phyloP scores from a whole-genome alignment of 1,140 invertebrate genomes.

The Metaphire vulgaris region DNA sequence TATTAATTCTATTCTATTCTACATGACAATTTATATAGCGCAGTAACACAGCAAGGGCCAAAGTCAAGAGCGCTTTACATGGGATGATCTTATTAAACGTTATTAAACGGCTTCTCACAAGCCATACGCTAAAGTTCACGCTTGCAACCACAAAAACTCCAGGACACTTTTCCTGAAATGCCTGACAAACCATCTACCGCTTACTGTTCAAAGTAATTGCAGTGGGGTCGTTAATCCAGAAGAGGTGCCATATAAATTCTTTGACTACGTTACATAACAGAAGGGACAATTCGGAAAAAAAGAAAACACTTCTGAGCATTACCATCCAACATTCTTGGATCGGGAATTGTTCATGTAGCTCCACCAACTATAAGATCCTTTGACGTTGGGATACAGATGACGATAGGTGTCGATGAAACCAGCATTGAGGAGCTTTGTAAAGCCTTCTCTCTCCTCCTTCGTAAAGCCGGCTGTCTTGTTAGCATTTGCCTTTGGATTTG shows the following conservation, averaged over 20 bases:
- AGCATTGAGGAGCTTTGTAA: constrained; percentile 69
- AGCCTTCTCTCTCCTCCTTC: constrained; percentile 79
- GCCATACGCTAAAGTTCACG: neutral
- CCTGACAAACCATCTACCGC: neutral
- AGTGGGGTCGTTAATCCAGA: neutral
- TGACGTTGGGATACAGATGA: constrained; percentile 75
- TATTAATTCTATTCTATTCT: too few species aligned
- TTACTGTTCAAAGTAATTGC: neutral
- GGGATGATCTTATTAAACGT: too few species aligned
- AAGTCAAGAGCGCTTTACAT: too few species aligned
- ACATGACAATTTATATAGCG: too few species aligned
- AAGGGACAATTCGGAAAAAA: neutral
- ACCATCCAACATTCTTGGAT: constrained; percentile 89
- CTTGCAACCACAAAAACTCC: neutral
- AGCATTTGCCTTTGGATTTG: constrained; percentile 84
- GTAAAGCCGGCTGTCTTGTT: constrained; percentile 92
- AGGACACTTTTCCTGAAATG: neutral
- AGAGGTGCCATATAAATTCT: neutral
- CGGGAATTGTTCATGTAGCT: constrained; percentile 77
- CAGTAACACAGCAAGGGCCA: too few species aligned
- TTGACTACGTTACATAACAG: neutral
- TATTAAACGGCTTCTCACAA: too few species aligned
- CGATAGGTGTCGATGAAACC: constrained; percentile 85
- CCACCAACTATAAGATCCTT: constrained; percentile 88
- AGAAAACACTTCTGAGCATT: constrained; percentile 39